These are phyloP conservation scores for Atlantisia rogersi DNA, from an alignment of 2,113 vertebrate genomes.

Conservation along the genomic window DNA sequence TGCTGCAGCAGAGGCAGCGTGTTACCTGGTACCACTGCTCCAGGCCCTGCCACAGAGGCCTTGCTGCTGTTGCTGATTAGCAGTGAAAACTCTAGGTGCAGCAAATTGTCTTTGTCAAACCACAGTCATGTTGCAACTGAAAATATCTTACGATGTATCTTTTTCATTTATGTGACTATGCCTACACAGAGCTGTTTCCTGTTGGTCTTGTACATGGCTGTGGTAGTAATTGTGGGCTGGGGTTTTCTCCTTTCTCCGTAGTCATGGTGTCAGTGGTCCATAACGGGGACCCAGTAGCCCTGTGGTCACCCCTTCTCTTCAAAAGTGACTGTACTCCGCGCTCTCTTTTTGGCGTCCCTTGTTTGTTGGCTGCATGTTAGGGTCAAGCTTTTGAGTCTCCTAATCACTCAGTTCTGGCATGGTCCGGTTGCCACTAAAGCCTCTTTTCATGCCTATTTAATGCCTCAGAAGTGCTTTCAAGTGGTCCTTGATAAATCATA, in stretches of 20 bases:
- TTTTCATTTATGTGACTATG: not conserved
- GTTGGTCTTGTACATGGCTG: not conserved
- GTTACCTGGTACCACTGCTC: accelerated
- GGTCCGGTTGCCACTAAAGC: constrained; percentile 62
- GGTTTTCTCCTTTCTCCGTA: not conserved
- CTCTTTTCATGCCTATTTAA: constrained; percentile 83
- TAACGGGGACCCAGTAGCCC: not conserved
- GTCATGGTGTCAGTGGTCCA: not conserved
- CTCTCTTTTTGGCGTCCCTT: not conserved
- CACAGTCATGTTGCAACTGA: not conserved
- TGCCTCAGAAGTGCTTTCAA: constrained; percentile 89
- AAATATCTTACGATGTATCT: not conserved
- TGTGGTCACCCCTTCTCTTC: not conserved
- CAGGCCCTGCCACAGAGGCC: not conserved
- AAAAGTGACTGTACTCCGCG: not conserved
- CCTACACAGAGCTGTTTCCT: not conserved
- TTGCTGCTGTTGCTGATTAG: not conserved
- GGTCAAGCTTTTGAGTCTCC: constrained; percentile 55
- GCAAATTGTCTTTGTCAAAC: not conserved
- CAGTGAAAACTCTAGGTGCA: not conserved
- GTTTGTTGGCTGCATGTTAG: constrained; percentile 52
- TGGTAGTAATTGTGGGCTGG: not conserved
- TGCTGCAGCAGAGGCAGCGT: not conserved
- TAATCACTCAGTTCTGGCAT: constrained; percentile 64
- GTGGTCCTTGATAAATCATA: constrained; percentile 88